Evolutionary conservation across 1,140 invertebrate species (phyloP).

Genomic region (Eriosoma lanigerum): DNA sequence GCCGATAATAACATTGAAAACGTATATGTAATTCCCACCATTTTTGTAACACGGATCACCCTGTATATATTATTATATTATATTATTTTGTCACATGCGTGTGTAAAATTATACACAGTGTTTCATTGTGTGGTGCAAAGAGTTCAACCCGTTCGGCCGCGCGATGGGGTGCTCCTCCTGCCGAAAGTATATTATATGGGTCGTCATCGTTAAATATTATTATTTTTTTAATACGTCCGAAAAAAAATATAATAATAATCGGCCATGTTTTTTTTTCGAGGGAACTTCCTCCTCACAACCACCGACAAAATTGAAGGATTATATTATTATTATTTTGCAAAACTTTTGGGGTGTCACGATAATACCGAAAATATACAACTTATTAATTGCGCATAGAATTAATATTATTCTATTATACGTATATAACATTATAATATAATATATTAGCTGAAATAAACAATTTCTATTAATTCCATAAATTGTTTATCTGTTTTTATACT

Average conservation of each 20-base stretch:
- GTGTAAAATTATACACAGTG: background rate
- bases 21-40: too few relatives aligned
- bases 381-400: too few relatives aligned
- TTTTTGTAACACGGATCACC: too few relatives aligned
- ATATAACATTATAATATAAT: too few relatives aligned
- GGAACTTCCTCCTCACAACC: slow-evolving; percentile 1
- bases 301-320: slow-evolving; percentile 7
- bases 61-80: too few relatives aligned
- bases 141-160: slow-evolving; percentile 38
- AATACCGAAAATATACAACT: background rate
- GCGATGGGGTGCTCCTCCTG: background rate
- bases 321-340: background rate
- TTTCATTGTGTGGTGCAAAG: slow-evolving; percentile 2
- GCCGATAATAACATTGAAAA: too few relatives aligned
- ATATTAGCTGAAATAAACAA: too few relatives aligned
- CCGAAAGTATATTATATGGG: background rate
- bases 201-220: background rate
- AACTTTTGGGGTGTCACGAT: background rate
- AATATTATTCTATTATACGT: too few relatives aligned
- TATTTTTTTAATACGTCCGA: background rate
- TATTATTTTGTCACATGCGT: slow-evolving; percentile 21
- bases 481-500: too few relatives aligned
- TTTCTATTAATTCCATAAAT: too few relatives aligned
- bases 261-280: slow-evolving; percentile 33
- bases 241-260: too few relatives aligned